A percentile compares a stretch with the other conserved stretches of the same genome.
phyloP scores from a whole-genome alignment of 2,797 vertebrate genomes.

The Urocyon cinereoargenteus region DNA sequence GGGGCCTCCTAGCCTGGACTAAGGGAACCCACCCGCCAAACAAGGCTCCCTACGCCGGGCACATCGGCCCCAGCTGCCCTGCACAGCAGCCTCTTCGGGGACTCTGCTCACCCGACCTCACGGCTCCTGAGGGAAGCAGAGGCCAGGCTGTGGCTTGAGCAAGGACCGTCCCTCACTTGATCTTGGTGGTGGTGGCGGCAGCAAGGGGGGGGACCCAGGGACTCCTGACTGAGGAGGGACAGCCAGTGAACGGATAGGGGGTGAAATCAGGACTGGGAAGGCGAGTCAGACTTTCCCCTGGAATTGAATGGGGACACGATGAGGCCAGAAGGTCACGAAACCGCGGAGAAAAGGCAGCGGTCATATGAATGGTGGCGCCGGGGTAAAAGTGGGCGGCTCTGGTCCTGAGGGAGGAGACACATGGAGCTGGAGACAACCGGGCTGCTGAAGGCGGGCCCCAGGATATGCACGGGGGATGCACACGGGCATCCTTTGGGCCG shows the following conservation, averaged over 20 bases:
- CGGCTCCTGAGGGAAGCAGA: neutral
- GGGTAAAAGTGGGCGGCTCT: neutral
- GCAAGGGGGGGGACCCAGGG: neutral
- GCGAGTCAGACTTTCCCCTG: neutral
- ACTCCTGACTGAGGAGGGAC: neutral
- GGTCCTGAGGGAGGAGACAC: neutral
- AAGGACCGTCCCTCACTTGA: too few relatives aligned
- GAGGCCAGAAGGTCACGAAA: neutral
- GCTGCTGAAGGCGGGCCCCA: neutral
- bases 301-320: neutral
- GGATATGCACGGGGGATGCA: neutral
- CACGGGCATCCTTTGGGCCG: neutral
- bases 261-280: fast-evolving
- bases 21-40: neutral
- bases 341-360: neutral
- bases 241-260: neutral
- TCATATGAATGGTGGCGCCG: neutral
- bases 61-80: fast-evolving
- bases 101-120: too few relatives aligned
- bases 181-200: too few relatives aligned
- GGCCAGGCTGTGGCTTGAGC: neutral
- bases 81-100: neutral
- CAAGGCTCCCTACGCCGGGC: too few relatives aligned
- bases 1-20: fast-evolving
- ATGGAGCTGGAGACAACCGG: neutral